Evolutionary conservation across 2,797 vertebrate species (phyloP).

Genomic region (Falco naumanni): DNA sequence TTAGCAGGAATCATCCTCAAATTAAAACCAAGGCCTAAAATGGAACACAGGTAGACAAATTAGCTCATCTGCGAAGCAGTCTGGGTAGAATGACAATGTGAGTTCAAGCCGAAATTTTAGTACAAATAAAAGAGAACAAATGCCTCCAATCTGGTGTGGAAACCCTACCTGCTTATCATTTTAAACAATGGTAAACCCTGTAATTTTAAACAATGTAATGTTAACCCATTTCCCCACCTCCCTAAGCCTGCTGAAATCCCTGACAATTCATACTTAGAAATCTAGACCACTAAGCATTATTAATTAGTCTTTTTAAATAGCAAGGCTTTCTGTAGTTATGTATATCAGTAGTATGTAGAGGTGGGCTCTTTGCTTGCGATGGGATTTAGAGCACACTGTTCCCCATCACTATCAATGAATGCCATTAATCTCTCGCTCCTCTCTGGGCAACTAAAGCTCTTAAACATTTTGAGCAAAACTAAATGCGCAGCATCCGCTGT

Average conservation of each 20-base stretch:
- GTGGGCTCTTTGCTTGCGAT: not conserved
- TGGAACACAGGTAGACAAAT: slow-evolving; percentile 64
- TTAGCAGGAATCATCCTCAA: slow-evolving; percentile 52
- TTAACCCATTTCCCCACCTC: slow-evolving; percentile 28
- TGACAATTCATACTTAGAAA: slow-evolving; percentile 5
- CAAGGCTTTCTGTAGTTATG: not conserved
- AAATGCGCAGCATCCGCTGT: not conserved
- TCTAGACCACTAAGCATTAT: not conserved
- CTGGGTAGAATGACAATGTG: slow-evolving; percentile 29
- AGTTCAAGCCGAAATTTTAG: slow-evolving; percentile 28
- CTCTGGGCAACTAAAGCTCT: not conserved
- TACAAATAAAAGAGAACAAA: slow-evolving; percentile 29
- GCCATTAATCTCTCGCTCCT: not conserved
- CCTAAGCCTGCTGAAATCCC: not conserved
- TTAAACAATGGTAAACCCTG: slow-evolving; percentile 7
- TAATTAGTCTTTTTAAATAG: slow-evolving; percentile 34
- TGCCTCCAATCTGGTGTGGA: not conserved
- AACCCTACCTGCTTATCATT: not conserved
- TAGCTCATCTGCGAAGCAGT: slow-evolving; percentile 33
- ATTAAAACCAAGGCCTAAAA: slow-evolving; percentile 59
- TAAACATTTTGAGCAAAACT: not conserved
- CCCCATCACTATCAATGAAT: not conserved
- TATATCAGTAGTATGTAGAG: not conserved
- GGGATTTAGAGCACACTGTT: not conserved
- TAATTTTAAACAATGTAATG: slow-evolving; percentile 33